phyloP scores from a whole-genome alignment of 2,888 invertebrate species.

The Dynastes grantii region DNA sequence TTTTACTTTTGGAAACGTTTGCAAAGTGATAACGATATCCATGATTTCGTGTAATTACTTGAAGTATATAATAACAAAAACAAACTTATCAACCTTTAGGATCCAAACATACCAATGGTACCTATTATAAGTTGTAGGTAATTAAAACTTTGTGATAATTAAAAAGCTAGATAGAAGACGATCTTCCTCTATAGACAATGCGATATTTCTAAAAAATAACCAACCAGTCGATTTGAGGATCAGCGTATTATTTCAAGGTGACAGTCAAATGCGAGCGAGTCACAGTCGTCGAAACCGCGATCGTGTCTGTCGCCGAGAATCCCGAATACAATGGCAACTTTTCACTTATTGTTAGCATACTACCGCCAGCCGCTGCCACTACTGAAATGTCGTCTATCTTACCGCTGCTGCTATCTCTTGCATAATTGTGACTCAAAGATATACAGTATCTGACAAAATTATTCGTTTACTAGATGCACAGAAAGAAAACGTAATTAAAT shows the following conservation, averaged over 20 bases:
- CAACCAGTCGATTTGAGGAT: conserved; percentile 17
- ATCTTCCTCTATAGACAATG: no score
- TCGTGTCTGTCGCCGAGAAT: conserved; percentile 55
- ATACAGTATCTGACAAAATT: no score
- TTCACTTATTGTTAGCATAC: conserved; percentile 67
- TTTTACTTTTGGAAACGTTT: background rate
- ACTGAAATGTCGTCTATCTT: conserved; percentile 62
- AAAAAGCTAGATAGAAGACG: no score
- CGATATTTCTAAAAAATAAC: no score
- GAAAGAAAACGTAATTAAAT: no score
- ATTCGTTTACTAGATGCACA: no score
- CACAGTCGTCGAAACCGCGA: conserved; percentile 48
- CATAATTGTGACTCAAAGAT: no score
- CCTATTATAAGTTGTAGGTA: no score
- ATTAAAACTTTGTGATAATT: no score
- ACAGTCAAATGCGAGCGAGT: conserved; percentile 53
- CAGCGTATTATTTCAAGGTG: conserved; percentile 47
- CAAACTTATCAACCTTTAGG: background rate
- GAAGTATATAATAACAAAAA: background rate
- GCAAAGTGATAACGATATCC: background rate
- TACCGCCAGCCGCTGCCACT: conserved; percentile 61
- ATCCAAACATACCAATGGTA: no score
- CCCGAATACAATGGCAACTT: conserved; percentile 70
- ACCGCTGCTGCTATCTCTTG: background rate
- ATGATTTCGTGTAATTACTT: background rate